These are phyloP conservation scores for Acrobasis consociella DNA, from an alignment of 2,888 invertebrate species.

Conservation along the genomic window DNA sequence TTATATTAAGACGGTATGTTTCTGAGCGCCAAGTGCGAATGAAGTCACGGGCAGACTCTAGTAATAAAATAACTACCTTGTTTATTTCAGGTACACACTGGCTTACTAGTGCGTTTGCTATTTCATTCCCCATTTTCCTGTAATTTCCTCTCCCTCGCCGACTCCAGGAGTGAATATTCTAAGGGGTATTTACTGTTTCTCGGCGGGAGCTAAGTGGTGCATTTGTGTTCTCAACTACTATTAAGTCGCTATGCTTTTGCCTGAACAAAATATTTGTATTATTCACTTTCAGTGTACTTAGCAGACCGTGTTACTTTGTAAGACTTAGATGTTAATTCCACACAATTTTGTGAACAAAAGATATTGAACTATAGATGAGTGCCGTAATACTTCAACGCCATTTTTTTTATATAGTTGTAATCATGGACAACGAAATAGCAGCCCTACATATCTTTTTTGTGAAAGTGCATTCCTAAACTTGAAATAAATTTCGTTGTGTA, in stretches of 20 bases:
- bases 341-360: neutral
- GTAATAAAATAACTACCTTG: neutral
- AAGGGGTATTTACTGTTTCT: slow-evolving; percentile 38
- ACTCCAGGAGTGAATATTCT: slow-evolving; percentile 26
- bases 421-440: too few species aligned
- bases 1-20: too few species aligned
- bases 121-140: slow-evolving; percentile 17
- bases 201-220: slow-evolving; percentile 44
- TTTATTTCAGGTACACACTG: neutral
- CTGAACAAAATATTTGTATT: slow-evolving; percentile 13
- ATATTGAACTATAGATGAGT: too few species aligned
- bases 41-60: neutral
- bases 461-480: too few species aligned
- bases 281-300: slow-evolving; percentile 6
- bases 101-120: slow-evolving; percentile 6
- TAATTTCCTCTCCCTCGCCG: slow-evolving; percentile 25
- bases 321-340: slow-evolving; percentile 1
- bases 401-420: too few species aligned
- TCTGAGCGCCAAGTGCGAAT: too few species aligned
- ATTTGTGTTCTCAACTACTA: slow-evolving; percentile 26
- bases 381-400: too few species aligned
- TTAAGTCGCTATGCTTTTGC: slow-evolving; percentile 10
- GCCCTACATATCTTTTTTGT: too few species aligned
- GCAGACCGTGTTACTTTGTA: neutral
- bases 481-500: too few species aligned